phyloP scores from a whole-genome alignment of 2,797 vertebrate species.

The Schizothorax lantsangensis region DNA sequence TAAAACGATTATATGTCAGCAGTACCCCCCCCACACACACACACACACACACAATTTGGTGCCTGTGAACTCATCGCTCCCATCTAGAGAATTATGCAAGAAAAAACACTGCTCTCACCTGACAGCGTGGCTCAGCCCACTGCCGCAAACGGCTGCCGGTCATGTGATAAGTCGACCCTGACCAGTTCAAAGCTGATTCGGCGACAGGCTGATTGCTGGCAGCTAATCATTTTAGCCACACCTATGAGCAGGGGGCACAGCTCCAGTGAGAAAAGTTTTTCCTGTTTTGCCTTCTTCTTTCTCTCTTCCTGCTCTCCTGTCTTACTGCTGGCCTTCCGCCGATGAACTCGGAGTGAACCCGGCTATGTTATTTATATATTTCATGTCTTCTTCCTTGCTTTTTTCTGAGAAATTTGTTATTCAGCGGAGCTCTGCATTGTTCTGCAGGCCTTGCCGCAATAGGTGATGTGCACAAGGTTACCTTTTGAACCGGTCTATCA shows the following conservation, averaged over 20 bases:
- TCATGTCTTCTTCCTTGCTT: slow-evolving; percentile 56
- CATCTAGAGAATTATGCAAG: slow-evolving; percentile 82
- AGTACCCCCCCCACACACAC: slow-evolving; percentile 66
- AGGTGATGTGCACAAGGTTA: slow-evolving; percentile 61
- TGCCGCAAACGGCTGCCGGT: slow-evolving; percentile 70
- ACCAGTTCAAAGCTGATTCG: slow-evolving; percentile 81
- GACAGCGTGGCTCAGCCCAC: slow-evolving; percentile 70
- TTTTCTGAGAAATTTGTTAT: slow-evolving; percentile 55
- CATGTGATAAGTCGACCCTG: slow-evolving; percentile 80
- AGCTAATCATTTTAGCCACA: slow-evolving; percentile 83
- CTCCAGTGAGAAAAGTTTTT: slow-evolving; percentile 54
- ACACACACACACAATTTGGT: slow-evolving; percentile 67
- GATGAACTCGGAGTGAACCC: slow-evolving; percentile 71
- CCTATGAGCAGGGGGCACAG: slow-evolving; percentile 68
- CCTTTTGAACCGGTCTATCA: slow-evolving; percentile 58
- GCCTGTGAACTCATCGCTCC: slow-evolving; percentile 81
- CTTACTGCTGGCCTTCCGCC: slow-evolving; percentile 60
- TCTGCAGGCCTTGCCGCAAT: slow-evolving; percentile 60
- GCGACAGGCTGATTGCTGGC: slow-evolving; percentile 76
- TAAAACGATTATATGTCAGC: slow-evolving; percentile 84
- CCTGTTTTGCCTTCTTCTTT: slow-evolving; percentile 39
- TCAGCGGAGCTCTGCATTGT: slow-evolving; percentile 62
- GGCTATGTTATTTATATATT: slow-evolving; percentile 58
- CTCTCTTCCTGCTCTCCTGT: slow-evolving; percentile 43
- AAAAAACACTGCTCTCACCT: slow-evolving; percentile 76